These are phyloP conservation scores for Arctopsyche grandis DNA, from an alignment of 1,140 invertebrate genomes.

Conservation along the genomic window DNA sequence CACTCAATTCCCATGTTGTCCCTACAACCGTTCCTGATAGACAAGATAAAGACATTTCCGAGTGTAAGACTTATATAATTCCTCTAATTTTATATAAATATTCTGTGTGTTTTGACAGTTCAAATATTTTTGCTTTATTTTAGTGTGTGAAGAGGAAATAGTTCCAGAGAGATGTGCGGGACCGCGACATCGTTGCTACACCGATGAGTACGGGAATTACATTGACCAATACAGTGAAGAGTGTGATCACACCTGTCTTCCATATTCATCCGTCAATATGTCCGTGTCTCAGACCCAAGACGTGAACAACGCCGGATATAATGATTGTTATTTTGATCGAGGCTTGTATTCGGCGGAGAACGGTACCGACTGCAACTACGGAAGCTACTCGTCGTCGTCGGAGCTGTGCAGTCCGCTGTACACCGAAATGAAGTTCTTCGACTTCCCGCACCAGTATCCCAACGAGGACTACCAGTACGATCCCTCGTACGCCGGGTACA, in stretches of 20 bases:
- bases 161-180: slow-evolving; percentile 56
- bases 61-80: slow-evolving; percentile 14
- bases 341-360: slow-evolving; percentile 21
- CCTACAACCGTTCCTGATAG: neutral
- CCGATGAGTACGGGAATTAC: slow-evolving; percentile 66
- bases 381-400: slow-evolving; percentile 43
- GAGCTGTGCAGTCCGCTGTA: slow-evolving; percentile 45
- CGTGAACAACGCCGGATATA: slow-evolving; percentile 11
- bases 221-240: slow-evolving; percentile 59
- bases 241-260: slow-evolving; percentile 59
- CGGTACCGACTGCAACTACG: slow-evolving; percentile 13
- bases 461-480: slow-evolving; percentile 32
- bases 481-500: slow-evolving; percentile 6
- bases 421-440: slow-evolving; percentile 44
- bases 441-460: slow-evolving; percentile 34
- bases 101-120: neutral
- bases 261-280: slow-evolving; percentile 44
- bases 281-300: slow-evolving; percentile 39
- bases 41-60: slow-evolving; percentile 16
- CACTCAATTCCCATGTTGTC: neutral
- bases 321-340: slow-evolving; percentile 14
- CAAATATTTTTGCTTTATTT: neutral
- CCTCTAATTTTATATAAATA: neutral
- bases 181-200: slow-evolving; percentile 61
- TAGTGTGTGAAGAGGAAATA: slow-evolving; percentile 37